These are phyloP conservation scores for Chiloscyllium punctatum DNA, from an alignment of 2,797 vertebrate species.

Conservation along the genomic window DNA sequence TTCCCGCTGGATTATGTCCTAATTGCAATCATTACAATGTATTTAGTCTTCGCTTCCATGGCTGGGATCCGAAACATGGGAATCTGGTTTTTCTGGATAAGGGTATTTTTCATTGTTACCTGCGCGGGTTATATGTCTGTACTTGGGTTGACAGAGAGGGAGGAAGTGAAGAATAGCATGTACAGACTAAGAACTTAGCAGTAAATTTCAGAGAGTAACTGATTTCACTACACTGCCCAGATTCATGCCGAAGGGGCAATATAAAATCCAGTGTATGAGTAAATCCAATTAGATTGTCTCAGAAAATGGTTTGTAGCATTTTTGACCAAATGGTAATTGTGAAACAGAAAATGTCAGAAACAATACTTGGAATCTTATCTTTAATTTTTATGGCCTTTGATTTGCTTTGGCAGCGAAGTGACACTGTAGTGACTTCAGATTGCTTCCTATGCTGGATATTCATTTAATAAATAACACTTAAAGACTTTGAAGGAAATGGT, in stretches of 20 bases:
- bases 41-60: conserved; percentile 97
- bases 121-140: neutral
- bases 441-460: neutral
- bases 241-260: neutral
- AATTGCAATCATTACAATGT: conserved; percentile 93
- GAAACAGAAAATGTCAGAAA: neutral
- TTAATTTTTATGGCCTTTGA: neutral
- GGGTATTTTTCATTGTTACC: conserved; percentile 60
- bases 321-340: neutral
- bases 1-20: conserved; percentile 96
- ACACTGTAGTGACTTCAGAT: too few relatives aligned
- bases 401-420: neutral
- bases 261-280: neutral
- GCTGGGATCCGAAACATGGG: conserved; percentile 96
- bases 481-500: neutral
- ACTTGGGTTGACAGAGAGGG: neutral
- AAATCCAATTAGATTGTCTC: neutral
- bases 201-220: neutral
- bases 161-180: neutral
- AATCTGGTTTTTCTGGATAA: conserved; percentile 98
- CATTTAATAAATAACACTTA: neutral
- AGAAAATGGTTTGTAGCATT: neutral
- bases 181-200: neutral
- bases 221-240: neutral
- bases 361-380: neutral